Evolutionary conservation across 2,113 vertebrate species (phyloP).

Genomic region (Hemiscyllium ocellatum): DNA sequence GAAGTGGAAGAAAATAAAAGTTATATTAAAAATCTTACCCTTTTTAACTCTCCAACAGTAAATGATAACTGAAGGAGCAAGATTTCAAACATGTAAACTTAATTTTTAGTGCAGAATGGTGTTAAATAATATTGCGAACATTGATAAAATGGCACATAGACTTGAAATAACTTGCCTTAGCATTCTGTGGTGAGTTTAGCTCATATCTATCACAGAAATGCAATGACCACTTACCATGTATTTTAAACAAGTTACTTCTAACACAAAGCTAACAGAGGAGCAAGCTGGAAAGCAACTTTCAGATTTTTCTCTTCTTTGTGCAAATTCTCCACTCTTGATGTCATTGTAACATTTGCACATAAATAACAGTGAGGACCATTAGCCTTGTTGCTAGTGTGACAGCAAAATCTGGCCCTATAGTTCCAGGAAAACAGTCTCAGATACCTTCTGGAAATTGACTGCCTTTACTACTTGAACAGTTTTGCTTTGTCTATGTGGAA

Average conservation of each 20-base stretch:
- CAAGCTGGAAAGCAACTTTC: neutral
- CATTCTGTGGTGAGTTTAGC: neutral
- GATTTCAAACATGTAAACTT: neutral
- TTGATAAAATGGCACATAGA: neutral
- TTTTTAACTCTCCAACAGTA: neutral
- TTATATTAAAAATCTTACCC: too few species aligned
- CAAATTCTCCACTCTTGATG: neutral
- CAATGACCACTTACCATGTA: neutral
- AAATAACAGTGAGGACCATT: neutral
- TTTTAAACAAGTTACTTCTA: neutral
- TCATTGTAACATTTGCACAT: neutral
- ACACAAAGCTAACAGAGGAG: neutral
- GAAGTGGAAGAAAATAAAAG: neutral
- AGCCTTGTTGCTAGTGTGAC: neutral
- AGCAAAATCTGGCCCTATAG: neutral
- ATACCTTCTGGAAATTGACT: neutral
- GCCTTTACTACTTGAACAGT: neutral
- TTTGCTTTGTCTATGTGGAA: neutral
- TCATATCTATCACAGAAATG: neutral
- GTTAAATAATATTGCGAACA: neutral
- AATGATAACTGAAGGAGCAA: neutral
- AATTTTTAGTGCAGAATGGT: neutral
- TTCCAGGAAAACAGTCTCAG: neutral
- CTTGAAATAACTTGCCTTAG: neutral
- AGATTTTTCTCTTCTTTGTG: neutral